Percentiles rank a stretch among this genome's conserved stretches.
These are phyloP conservation scores for Tetranychus piercei DNA, from an alignment of 2,888 invertebrate genomes.

Conservation along the genomic window DNA sequence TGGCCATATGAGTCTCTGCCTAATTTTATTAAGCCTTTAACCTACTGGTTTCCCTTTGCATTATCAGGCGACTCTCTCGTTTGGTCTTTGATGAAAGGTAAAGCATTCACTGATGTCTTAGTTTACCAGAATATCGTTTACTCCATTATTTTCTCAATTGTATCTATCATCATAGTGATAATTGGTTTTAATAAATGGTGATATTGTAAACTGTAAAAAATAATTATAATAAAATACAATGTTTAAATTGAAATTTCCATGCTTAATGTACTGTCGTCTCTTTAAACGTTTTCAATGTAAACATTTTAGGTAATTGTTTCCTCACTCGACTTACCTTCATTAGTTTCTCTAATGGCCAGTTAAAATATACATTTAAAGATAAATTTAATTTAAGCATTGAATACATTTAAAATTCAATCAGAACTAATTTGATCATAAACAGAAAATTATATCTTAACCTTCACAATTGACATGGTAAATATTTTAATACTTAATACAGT, in stretches of 20 bases:
- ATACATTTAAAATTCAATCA: no score
- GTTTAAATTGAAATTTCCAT: not conserved
- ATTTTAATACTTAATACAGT: no score
- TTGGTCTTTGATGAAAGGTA: not conserved
- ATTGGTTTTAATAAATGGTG: not conserved
- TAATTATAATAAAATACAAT: not conserved
- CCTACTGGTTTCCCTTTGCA: not conserved
- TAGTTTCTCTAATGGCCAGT: no score
- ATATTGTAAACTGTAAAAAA: not conserved
- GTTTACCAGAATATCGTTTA: not conserved
- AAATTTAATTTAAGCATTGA: no score
- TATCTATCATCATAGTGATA: not conserved
- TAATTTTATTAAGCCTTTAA: not conserved
- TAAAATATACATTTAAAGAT: no score
- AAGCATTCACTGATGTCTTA: not conserved
- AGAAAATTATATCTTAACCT: no score
- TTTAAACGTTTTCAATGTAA: not conserved
- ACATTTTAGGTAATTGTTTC: no score
- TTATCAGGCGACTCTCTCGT: not conserved
- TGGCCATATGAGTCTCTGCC: slow-evolving; percentile 7
- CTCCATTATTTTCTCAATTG: not conserved
- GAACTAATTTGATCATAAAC: no score
- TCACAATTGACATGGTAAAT: no score
- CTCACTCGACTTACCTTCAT: no score
- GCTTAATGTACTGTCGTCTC: not conserved